Percentiles rank a stretch among this genome's conserved stretches.
Conservation (phyloP, 2,888 invertebrate genomes). For the Phymatocera aterrima region DNA sequence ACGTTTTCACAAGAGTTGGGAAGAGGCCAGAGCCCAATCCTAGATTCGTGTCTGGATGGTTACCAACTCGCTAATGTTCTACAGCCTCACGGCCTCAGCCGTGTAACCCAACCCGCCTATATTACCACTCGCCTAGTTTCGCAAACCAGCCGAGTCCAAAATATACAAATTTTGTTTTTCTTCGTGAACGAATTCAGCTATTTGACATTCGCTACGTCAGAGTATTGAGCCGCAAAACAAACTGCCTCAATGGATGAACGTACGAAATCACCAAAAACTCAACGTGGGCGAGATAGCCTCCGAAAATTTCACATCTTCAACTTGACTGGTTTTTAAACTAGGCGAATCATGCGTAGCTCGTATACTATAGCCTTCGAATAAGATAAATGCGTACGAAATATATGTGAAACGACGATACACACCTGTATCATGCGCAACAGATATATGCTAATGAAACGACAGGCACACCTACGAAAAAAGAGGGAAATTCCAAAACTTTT, state of each 20-base stretch:
- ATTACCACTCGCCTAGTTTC: neutral
- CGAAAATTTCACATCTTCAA: slow-evolving; percentile 5
- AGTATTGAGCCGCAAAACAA: neutral
- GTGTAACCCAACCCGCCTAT: neutral
- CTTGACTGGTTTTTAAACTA: neutral
- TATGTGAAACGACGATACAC: no score
- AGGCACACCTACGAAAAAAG: neutral
- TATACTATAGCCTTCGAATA: no score
- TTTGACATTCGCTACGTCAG: neutral
- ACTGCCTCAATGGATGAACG: neutral
- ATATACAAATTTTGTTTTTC: neutral
- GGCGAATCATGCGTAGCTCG: neutral
- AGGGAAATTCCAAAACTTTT: no score
- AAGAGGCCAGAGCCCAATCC: slow-evolving; percentile 64
- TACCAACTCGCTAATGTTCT: slow-evolving; percentile 67
- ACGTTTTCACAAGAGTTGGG: slow-evolving; percentile 55
- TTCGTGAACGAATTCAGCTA: neutral
- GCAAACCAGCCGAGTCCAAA: slow-evolving; percentile 24
- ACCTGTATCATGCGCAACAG: neutral
- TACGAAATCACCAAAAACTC: slow-evolving; percentile 18
- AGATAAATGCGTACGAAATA: no score
- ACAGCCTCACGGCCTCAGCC: slow-evolving; percentile 42
- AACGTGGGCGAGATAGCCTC: slow-evolving; percentile 10
- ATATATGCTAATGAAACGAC: neutral
- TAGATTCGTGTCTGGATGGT: slow-evolving; percentile 65